Conservation (phyloP, 1,140 invertebrate genomes). For the Drosophila watanabei region DNA sequence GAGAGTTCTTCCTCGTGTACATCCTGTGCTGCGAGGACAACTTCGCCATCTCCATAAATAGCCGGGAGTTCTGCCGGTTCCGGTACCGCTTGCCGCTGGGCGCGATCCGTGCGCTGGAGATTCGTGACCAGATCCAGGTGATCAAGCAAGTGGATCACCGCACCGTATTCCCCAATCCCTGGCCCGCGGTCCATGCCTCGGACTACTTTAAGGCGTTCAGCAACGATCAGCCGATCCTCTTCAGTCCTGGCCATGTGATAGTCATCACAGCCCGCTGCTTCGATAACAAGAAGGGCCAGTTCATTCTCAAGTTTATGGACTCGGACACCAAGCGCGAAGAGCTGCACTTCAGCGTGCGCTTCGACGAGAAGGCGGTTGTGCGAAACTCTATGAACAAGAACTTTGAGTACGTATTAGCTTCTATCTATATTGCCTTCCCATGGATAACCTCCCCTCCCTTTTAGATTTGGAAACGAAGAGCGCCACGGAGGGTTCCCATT, state of each 20-base stretch:
- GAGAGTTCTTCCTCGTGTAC: slow-evolving; percentile 83
- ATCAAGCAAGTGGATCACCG: slow-evolving; percentile 85
- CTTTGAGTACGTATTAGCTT: slow-evolving; percentile 67
- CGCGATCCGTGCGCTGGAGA: slow-evolving; percentile 64
- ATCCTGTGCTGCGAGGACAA: slow-evolving; percentile 77
- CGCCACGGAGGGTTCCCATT: slow-evolving; percentile 83
- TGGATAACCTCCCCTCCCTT: background rate
- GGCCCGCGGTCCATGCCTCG: slow-evolving; percentile 80
- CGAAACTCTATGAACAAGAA: slow-evolving; percentile 80
- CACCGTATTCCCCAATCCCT: slow-evolving; percentile 79
- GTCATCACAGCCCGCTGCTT: slow-evolving; percentile 80
- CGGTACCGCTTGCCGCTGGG: slow-evolving; percentile 75
- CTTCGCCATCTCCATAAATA: slow-evolving; percentile 84
- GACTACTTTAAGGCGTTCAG: slow-evolving; percentile 82
- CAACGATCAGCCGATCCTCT: slow-evolving; percentile 79
- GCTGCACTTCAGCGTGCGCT: slow-evolving; percentile 81
- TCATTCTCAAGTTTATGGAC: slow-evolving; percentile 83
- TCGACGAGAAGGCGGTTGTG: slow-evolving; percentile 76
- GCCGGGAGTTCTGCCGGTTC: slow-evolving; percentile 76
- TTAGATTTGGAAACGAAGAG: slow-evolving; percentile 80
- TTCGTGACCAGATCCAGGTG: slow-evolving; percentile 80
- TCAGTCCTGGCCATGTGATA: slow-evolving; percentile 81
- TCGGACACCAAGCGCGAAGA: slow-evolving; percentile 79
- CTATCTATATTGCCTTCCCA: no score
- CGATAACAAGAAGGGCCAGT: slow-evolving; percentile 80